Base-by-base conservation (phyloP, 37 sponge, comb jelly and placozoan species). In the Beroe ovata region DNA sequence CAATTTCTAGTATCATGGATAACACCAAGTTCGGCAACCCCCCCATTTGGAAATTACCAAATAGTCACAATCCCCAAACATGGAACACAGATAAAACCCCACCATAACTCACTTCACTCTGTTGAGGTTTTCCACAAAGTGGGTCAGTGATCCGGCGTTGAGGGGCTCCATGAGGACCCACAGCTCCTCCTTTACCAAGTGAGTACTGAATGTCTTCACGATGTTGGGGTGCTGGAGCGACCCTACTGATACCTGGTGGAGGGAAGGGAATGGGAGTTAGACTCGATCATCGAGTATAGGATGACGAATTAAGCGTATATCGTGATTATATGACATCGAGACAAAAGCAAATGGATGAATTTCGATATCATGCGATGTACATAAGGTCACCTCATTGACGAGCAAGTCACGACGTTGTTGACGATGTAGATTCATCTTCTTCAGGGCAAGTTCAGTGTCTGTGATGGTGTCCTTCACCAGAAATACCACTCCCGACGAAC, bases 101-200 rank as follows among this genome's bases (percentile, higher is more conserved):
- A 16, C 54, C 6, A 33, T 0, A 21, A 77, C 84, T 77, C 47
- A 77, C 84, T 42, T 0, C 4, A 54, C 84, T 42, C 39, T 41
- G 54, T 40, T 30, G 11, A 77, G 84, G 23, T 77, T 77, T 54
- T 77, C 84, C 47, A 97, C 90, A 39, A 95, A 89, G 66, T 90
- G 90, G 37, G 95, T 97, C 11, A 97, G 91, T 1, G 97, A 93
- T 11, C 97, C 93, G 19, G 92, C 94, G 35, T 95, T 92, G 64
- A 95, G 19, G 36, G 90, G 92, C 89, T 94, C 94, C 97, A 97
- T 95, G 30, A 95, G 92, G 14, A 97, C 94, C 97, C 97, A 97
- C 60, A 97, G 90, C 89, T 95, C 93, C 29, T 95, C 93, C 4
- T 71, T 89, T 16, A 97, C 95, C 35, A 97, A 88, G 88, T 93